Evolutionary conservation across 2,113 vertebrate species (phyloP).

Genomic region (Mormoops blainvillei): DNA sequence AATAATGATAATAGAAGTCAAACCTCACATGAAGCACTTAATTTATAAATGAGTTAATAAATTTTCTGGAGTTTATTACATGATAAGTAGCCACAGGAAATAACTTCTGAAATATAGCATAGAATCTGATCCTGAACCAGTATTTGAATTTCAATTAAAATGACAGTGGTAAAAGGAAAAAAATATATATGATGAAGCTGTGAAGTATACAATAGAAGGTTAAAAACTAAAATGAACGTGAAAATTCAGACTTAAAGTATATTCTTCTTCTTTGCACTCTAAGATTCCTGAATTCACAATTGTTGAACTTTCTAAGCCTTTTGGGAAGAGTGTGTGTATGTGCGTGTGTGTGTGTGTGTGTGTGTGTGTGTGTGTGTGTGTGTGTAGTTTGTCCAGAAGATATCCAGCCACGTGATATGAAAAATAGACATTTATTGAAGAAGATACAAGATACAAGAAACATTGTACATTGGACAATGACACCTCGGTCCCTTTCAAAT

Average conservation of each 20-base stretch:
- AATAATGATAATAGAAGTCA: background rate
- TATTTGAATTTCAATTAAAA: background rate
- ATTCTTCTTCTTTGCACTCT: background rate
- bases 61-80: background rate
- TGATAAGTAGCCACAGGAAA: background rate
- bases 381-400: no score
- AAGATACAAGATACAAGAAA: no score
- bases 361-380: background rate
- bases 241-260: background rate
- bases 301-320: background rate
- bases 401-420: no score
- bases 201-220: background rate
- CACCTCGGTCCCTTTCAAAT: no score
- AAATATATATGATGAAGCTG: background rate
- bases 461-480: no score
- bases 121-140: background rate
- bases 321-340: background rate
- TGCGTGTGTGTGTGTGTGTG: background rate
- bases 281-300: background rate
- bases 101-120: background rate
- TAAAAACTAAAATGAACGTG: background rate
- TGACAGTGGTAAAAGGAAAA: background rate
- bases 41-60: background rate
- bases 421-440: no score
- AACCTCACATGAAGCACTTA: background rate